Percentiles rank a stretch among this genome's conserved stretches.
phyloP scores from a whole-genome alignment of 1,140 invertebrate species.

The Aphelinus certus region DNA sequence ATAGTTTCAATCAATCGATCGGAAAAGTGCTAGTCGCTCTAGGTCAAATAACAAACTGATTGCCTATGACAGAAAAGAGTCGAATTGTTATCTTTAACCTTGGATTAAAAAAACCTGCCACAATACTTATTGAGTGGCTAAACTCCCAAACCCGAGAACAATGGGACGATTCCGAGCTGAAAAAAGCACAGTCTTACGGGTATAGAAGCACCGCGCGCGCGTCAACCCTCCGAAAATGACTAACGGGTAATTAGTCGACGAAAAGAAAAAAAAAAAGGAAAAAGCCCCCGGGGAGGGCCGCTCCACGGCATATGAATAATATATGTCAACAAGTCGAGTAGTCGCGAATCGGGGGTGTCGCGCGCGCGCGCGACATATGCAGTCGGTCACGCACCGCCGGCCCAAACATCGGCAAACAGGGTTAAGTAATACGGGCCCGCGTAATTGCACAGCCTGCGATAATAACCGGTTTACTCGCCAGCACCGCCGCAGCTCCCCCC shows the following conservation, averaged over 20 bases:
- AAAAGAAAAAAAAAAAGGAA: not conserved
- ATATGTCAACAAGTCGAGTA: conserved; percentile 27
- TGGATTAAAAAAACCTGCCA: too few relatives aligned
- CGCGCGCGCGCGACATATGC: conserved; percentile 26
- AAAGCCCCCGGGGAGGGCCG: not conserved
- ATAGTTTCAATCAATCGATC: too few relatives aligned
- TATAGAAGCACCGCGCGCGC: not conserved
- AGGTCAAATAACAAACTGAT: too few relatives aligned
- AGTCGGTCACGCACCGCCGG: conserved; percentile 24
- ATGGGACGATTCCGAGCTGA: too few relatives aligned
- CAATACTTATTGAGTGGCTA: too few relatives aligned
- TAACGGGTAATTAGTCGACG: not conserved
- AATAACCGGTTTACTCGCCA: conserved; percentile 28
- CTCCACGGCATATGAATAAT: conserved; percentile 17
- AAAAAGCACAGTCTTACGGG: not conserved
- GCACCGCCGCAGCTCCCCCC: too few relatives aligned
- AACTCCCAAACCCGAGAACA: too few relatives aligned
- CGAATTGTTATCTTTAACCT: too few relatives aligned
- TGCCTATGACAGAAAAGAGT: too few relatives aligned
- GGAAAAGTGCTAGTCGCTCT: too few relatives aligned
- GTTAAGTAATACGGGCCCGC: conserved; percentile 53
- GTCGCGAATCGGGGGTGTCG: conserved; percentile 27
- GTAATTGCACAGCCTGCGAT: conserved; percentile 48
- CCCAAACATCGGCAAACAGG: conserved; percentile 45
- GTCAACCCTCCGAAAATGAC: not conserved